Conservation (phyloP, 2,113 vertebrate species). For the Chiloscyllium plagiosum region DNA sequence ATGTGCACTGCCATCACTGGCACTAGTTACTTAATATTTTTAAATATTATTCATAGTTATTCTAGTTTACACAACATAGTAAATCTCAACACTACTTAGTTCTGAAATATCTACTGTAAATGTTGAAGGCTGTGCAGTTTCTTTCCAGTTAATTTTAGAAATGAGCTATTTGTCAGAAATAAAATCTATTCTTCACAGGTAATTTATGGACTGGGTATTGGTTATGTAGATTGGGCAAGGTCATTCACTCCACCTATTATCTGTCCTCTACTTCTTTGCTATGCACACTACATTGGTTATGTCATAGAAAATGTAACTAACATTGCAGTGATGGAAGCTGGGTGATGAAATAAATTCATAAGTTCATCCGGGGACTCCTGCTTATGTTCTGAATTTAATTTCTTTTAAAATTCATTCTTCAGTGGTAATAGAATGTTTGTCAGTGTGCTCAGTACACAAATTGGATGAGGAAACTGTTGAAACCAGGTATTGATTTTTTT, state of each 20-base stretch:
- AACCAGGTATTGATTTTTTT: not conserved
- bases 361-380: not conserved
- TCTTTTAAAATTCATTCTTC: not conserved
- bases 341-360: not conserved
- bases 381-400: not conserved
- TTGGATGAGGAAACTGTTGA: not conserved
- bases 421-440: not conserved
- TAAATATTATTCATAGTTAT: constrained; percentile 3
- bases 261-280: not conserved
- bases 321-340: not conserved
- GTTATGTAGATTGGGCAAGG: not conserved
- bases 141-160: not conserved
- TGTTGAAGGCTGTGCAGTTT: not conserved
- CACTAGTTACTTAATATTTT: not conserved
- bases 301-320: not conserved
- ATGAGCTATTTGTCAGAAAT: not conserved
- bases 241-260: not conserved
- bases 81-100: not conserved
- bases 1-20: not conserved
- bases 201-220: constrained; percentile 21
- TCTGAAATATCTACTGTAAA: not conserved
- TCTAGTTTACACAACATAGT: not conserved
- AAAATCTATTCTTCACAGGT: not conserved
- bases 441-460: not conserved
- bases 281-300: not conserved